Base-by-base conservation (phyloP, 92 coral and sea anemone species). In the Siderastrea radians region DNA sequence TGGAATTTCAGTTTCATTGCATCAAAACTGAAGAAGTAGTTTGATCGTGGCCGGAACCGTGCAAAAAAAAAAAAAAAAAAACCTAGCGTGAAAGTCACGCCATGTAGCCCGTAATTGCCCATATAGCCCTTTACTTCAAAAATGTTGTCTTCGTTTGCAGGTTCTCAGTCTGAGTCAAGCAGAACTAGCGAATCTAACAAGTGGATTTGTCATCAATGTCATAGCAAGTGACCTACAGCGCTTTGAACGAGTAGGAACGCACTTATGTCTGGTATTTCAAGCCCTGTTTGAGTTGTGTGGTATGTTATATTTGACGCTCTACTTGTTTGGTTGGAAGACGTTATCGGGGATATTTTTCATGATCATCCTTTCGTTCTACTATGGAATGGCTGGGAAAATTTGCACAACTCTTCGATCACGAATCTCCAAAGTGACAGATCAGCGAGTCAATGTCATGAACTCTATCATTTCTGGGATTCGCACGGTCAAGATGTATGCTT, bases 211-310 rank as follows among this genome's bases (percentile, higher is more conserved):
- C 54, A 90, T 94, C 71, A 93, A 94, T 68, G 90, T 91, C 64
- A 86, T 94, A 54, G 89, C 96, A 1, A 82, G 94, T 79, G 96
- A 94, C 80, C 86, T 89, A 6, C 96, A 94, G 85, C 93, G 96
- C 59, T 94, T 94, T 83, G 94, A 94, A 17, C 84, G 66, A 47
- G 88, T 86, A 14, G 86, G 85, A n/a, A 54, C 51, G 19, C 78
- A 79, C 60, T 75, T 85, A 19, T 80, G 90, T 46, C 47, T 59
- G 38, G 61, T 88, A 46, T 52, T 68, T 11, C 93, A 88, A 65
- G 92, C 88, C 15, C 81, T 88, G 15, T 77, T 90, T 48, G 87
- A 94, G 73, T 64, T 91, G 8, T 52, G 88, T 7, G 81, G 92
- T n/a, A 74, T 90, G 44, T 90, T 89, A 1, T 50, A 75, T 5